Percentiles rank a stretch among this genome's conserved stretches.
These are phyloP conservation scores for Lobophora halterata DNA, from an alignment of 2,888 invertebrate genomes.

Conservation along the genomic window DNA sequence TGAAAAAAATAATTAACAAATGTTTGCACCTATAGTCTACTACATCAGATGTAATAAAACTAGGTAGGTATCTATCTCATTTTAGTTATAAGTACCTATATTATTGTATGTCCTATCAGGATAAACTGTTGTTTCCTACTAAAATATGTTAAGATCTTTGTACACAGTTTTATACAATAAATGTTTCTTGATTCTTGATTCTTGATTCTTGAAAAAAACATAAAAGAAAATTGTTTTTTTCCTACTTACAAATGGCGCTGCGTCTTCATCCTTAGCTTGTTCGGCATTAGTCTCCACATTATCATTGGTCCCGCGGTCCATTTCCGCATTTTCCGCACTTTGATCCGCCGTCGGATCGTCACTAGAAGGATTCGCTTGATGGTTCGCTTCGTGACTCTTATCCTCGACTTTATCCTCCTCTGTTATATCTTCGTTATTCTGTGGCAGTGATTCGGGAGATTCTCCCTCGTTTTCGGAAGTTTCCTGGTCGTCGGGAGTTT, in stretches of 20 bases:
- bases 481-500: constrained; percentile 43
- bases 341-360: constrained; percentile 73
- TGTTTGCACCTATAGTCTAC: too few relatives aligned
- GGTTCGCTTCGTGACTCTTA: constrained; percentile 69
- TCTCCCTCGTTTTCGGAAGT: constrained; percentile 43
- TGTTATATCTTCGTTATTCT: constrained; percentile 64
- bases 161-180: too few relatives aligned
- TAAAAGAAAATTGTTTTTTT: not conserved
- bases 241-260: constrained; percentile 63
- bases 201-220: not conserved
- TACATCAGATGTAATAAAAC: too few relatives aligned
- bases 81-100: too few relatives aligned
- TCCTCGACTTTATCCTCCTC: constrained; percentile 67
- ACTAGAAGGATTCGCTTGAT: constrained; percentile 73
- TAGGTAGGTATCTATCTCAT: too few relatives aligned
- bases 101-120: too few relatives aligned
- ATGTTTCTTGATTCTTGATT: too few relatives aligned
- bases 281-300: constrained; percentile 74
- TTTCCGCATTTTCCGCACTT: constrained; percentile 73
- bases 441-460: constrained; percentile 54
- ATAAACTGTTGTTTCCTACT: too few relatives aligned
- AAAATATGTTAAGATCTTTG: too few relatives aligned
- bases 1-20: too few relatives aligned
- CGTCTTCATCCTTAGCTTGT: constrained; percentile 67
- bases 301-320: constrained; percentile 68